A percentile compares a stretch with the other conserved stretches of the same genome.
Evolutionary conservation across 2,888 invertebrate genomes (phyloP).

Genomic region (Alloscopus bannaensis): DNA sequence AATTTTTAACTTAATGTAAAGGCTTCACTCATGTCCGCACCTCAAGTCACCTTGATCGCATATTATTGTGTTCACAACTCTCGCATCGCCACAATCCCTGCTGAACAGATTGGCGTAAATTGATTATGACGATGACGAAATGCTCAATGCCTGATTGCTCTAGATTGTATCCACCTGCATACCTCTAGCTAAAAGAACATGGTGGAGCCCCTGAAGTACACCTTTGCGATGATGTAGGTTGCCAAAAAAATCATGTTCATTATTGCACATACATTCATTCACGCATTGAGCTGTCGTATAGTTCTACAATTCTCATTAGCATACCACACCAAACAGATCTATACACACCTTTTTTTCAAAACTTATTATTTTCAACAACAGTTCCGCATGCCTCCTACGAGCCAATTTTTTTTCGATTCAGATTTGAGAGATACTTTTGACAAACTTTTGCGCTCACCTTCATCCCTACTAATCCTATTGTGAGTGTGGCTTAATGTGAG

Average conservation of each 20-base stretch:
- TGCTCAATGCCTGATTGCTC: constrained; percentile 21
- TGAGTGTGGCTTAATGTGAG: background rate
- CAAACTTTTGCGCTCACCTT: background rate
- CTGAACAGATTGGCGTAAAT: background rate
- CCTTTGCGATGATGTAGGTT: background rate
- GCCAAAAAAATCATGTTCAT: constrained; percentile 5
- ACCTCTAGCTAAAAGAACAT: background rate
- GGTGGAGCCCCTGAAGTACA: too few species aligned
- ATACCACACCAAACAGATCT: background rate
- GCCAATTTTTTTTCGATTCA: background rate
- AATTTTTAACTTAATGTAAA: background rate
- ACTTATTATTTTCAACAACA: constrained; percentile 18
- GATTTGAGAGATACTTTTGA: background rate
- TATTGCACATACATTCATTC: constrained; percentile 12
- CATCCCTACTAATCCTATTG: background rate
- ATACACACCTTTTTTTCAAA: background rate
- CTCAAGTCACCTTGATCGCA: background rate
- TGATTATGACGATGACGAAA: constrained; percentile 10
- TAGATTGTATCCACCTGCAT: background rate
- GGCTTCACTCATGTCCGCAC: background rate
- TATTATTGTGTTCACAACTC: background rate
- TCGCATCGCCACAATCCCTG: background rate
- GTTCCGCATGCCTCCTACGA: constrained; percentile 48
- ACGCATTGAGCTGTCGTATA: background rate
- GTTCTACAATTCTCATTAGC: background rate